phyloP scores from a whole-genome alignment of 2,797 vertebrate species.

The Sebastes miniatus region DNA sequence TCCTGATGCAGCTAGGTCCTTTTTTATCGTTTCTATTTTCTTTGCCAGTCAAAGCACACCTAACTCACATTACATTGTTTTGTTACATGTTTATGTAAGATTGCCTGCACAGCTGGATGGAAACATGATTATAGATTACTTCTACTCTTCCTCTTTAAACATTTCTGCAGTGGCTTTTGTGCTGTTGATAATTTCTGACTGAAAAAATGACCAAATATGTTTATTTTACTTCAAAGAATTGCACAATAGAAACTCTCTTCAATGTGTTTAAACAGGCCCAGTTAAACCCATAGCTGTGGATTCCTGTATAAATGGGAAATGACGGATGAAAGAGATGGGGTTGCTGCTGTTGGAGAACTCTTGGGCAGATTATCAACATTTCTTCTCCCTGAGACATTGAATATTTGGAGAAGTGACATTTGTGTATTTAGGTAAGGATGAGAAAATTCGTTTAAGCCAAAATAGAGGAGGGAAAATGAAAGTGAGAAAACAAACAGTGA shows the following conservation, averaged over 20 bases:
- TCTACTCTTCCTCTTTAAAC: conserved; percentile 20
- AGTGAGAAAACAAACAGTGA: conserved; percentile 67
- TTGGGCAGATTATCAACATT: conserved; percentile 64
- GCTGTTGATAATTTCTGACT: conserved; percentile 30
- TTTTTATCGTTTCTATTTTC: conserved; percentile 17
- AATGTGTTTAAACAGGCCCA: conserved; percentile 34
- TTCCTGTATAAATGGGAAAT: conserved; percentile 56
- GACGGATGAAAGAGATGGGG: conserved; percentile 58
- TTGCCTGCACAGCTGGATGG: conserved; percentile 29
- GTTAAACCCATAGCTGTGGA: conserved; percentile 35
- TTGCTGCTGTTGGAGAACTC: conserved; percentile 65
- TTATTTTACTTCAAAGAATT: conserved; percentile 34
- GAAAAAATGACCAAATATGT: conserved; percentile 26
- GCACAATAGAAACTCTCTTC: conserved; percentile 29
- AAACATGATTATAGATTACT: conserved; percentile 38
- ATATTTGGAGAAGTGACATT: conserved; percentile 66
- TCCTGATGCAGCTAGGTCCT: conserved; percentile 38
- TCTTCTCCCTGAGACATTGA: conserved; percentile 62
- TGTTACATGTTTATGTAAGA: conserved; percentile 44
- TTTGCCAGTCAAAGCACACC: conserved; percentile 48
- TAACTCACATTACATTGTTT: conserved; percentile 49
- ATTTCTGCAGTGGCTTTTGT: conserved; percentile 11
- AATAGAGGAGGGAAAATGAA: conserved; percentile 58
- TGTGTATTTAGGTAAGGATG: conserved; percentile 72
- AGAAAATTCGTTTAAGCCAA: conserved; percentile 66